phyloP scores from a whole-genome alignment of 1,140 invertebrate species.

The Halyomorpha halys region DNA sequence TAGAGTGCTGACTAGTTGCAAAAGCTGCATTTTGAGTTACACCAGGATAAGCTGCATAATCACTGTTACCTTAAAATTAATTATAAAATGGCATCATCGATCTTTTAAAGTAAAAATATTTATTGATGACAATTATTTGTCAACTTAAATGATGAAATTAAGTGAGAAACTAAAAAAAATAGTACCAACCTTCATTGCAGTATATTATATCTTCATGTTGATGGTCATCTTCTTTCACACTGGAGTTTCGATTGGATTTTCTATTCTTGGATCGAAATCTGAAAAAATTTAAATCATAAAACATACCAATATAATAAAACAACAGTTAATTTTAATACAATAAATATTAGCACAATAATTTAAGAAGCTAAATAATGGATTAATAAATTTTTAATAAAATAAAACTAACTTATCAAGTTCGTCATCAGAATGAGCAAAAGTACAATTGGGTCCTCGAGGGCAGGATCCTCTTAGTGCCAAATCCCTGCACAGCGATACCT shows the following conservation, averaged over 20 bases:
- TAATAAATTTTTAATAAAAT: too few species aligned
- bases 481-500: conserved; percentile 85
- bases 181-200: conserved; percentile 19
- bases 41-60: conserved; percentile 7
- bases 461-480: conserved; percentile 64
- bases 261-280: conserved; percentile 48
- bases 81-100: not conserved
- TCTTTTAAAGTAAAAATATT: not conserved
- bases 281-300: not conserved
- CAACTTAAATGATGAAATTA: too few species aligned
- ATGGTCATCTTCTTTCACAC: conserved; percentile 25
- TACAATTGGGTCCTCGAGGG: conserved; percentile 75
- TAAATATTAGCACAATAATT: too few species aligned
- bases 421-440: conserved; percentile 83
- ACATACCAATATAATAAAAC: too few species aligned
- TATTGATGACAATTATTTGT: not conserved
- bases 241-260: conserved; percentile 34
- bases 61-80: conserved; percentile 14
- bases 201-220: conserved; percentile 24
- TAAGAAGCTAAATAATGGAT: too few species aligned
- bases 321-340: too few species aligned
- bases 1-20: conserved; percentile 1
- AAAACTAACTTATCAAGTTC: conserved; percentile 66
- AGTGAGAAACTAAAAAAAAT: too few species aligned
- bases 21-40: conserved; percentile 19